phyloP scores from a whole-genome alignment of 2,888 invertebrate species.

The Sympetrum striolatum region DNA sequence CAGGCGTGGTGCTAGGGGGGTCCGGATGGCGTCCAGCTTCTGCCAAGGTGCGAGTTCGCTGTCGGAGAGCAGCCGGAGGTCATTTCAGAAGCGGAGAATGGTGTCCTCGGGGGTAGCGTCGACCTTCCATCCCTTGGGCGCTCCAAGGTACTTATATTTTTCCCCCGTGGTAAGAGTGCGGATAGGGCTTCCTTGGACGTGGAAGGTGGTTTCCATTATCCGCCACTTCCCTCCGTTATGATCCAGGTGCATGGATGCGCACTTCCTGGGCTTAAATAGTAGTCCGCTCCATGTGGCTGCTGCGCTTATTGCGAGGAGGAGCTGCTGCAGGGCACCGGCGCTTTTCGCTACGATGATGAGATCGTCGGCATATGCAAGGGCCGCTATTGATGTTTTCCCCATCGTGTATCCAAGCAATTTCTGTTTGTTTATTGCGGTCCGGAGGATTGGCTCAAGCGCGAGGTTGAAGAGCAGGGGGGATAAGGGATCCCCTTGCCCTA shows the following conservation, averaged over 20 bases:
- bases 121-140: constrained; percentile 53
- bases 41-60: constrained; percentile 51
- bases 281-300: constrained; percentile 50
- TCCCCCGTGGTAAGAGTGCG: neutral
- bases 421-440: neutral
- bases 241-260: constrained; percentile 51
- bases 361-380: constrained; percentile 52
- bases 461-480: constrained; percentile 56
- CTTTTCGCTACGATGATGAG: constrained; percentile 47
- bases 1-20: constrained; percentile 49
- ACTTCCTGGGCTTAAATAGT: constrained; percentile 53
- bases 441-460: constrained; percentile 41
- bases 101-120: constrained; percentile 48
- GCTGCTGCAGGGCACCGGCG: constrained; percentile 33
- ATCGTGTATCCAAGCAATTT: neutral
- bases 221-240: neutral
- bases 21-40: constrained; percentile 50
- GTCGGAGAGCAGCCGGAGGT: neutral
- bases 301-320: neutral
- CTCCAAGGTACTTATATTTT: constrained; percentile 53
- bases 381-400: neutral
- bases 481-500: constrained; percentile 55
- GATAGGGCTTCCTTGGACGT: neutral
- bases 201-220: neutral
- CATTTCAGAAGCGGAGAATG: constrained; percentile 45